phyloP scores from a whole-genome alignment of 2,888 invertebrate genomes.

The Aquatica leii region DNA sequence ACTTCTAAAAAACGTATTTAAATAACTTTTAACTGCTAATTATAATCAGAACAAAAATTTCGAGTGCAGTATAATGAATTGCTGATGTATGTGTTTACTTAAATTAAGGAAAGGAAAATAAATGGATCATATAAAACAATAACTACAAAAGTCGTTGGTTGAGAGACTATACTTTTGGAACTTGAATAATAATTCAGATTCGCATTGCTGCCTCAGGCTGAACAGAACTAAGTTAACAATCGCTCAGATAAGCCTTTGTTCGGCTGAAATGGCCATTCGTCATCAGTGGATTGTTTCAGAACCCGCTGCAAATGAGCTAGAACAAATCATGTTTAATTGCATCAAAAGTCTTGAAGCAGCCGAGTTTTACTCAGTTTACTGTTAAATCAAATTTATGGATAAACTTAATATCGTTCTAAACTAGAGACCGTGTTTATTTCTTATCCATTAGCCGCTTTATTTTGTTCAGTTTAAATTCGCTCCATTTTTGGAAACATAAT shows the following conservation, averaged over 20 bases:
- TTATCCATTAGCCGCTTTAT: conserved; percentile 59
- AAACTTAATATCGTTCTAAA: conserved; percentile 61
- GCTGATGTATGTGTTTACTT: neutral
- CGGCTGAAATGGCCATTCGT: conserved; percentile 57
- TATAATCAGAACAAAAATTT: neutral
- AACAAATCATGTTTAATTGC: conserved; percentile 64
- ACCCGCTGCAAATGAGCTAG: conserved; percentile 56
- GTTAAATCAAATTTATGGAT: conserved; percentile 63
- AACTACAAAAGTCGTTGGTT: conserved; percentile 29
- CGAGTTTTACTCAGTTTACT: conserved; percentile 52
- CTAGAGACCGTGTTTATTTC: conserved; percentile 54
- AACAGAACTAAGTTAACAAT: conserved; percentile 53
- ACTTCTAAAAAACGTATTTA: conserved; percentile 8
- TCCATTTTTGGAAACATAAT: neutral
- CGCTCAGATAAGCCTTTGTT: conserved; percentile 58
- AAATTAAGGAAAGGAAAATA: conserved; percentile 14
- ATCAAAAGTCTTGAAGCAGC: conserved; percentile 58
- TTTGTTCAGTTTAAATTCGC: conserved; percentile 49
- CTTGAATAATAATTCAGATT: conserved; percentile 37
- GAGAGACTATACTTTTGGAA: conserved; percentile 27
- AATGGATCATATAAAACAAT: conserved; percentile 27
- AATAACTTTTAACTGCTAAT: conserved; percentile 1
- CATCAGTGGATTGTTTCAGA: conserved; percentile 54
- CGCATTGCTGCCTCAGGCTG: conserved; percentile 33
- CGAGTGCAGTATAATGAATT: conserved; percentile 6